Evolutionary conservation across 2,797 vertebrate species (phyloP).

Genomic region (Catharus ustulatus): DNA sequence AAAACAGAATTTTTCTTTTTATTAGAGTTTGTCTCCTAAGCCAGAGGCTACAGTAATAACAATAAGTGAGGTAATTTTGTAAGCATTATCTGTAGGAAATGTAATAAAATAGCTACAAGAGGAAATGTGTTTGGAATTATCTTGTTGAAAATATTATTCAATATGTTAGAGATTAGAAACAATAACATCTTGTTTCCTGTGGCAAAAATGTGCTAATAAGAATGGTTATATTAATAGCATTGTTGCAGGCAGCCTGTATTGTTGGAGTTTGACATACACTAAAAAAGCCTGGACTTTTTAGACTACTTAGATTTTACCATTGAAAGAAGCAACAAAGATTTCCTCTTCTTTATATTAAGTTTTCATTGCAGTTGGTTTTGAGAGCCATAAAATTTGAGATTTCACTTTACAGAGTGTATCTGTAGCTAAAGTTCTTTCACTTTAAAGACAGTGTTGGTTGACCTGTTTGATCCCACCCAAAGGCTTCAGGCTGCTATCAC

Average conservation of each 20-base stretch:
- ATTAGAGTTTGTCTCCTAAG: slow-evolving; percentile 46
- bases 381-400: not conserved
- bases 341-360: not conserved
- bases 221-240: slow-evolving; percentile 21
- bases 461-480: not conserved
- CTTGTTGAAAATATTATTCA: slow-evolving; percentile 44
- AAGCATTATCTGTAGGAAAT: slow-evolving; percentile 63
- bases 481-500: not conserved
- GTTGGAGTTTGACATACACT: not conserved
- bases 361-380: not conserved
- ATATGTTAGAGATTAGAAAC: slow-evolving; percentile 50
- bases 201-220: slow-evolving; percentile 46
- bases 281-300: not conserved
- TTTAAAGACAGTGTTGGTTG: not conserved
- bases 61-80: slow-evolving; percentile 59
- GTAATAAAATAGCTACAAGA: slow-evolving; percentile 56
- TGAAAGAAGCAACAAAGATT: not conserved
- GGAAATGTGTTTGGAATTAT: slow-evolving; percentile 52
- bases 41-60: slow-evolving; percentile 28
- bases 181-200: slow-evolving; percentile 45
- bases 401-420: not conserved
- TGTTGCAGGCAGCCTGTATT: not conserved
- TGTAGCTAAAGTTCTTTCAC: not conserved
- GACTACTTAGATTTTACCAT: not conserved
- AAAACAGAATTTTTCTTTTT: slow-evolving; percentile 29